Evolutionary conservation across 2,113 vertebrate species (phyloP), one percentile per base, ranked within the genome.

Genomic region (Sapayoa aenigma): DNA sequence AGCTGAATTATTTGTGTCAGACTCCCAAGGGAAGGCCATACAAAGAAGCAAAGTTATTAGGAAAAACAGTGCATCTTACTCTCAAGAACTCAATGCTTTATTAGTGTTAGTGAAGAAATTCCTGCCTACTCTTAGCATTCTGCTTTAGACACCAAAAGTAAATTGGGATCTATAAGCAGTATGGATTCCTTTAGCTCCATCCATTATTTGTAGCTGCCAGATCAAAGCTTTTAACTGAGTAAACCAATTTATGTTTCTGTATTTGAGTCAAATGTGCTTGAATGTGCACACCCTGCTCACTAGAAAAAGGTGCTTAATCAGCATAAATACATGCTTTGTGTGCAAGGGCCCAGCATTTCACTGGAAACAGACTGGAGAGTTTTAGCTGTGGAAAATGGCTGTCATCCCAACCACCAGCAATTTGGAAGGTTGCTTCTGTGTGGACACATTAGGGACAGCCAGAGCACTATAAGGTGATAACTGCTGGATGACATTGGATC

Each of bases 171-270:
- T 9, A 12, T 55, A 79, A 79, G 17, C 22, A 41, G 16, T 21
- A 2, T 9, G 17, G 49, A 69, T 87, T 83, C 31, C 73, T 91
- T 74, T 24, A 91, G 41, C 58, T 68, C 63, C 44, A 18, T 15
- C 31, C 65, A 50, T 41, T 50, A 82, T 20, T 66, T 69, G 56
- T 15, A 77, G 50, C n/a, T 80, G 78, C 35, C 39, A 74, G 60
- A 77, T 83, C 59, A 83, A 80, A 84, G 67, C 68, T 81, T 93
- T 95, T 88, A 88, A 90, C 82, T 86, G 59, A 86, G 75, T 86
- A 96, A 95, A 86, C 52, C 39, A 47, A 77, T 47, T 75, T 47
- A 31, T 44, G 79, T 28, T 77, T 91, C 63, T 44, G 24, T 35
- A 84, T 86, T 90, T 77, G 55, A 93, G 60, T 60, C 50, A 90